Base-by-base conservation (phyloP, 2,888 invertebrate genomes). In the Cyclophora albipunctata region DNA sequence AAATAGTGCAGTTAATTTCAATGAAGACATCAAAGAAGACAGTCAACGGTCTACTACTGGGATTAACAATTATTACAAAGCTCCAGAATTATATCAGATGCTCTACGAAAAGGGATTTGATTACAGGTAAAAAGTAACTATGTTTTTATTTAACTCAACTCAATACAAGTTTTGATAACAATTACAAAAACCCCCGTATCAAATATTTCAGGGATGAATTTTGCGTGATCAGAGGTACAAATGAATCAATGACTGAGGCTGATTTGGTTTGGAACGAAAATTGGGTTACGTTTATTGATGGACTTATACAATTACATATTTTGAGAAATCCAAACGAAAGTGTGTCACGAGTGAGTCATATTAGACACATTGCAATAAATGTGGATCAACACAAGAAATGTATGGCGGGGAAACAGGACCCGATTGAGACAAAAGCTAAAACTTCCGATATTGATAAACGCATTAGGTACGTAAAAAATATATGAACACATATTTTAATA, bases 271-370 rank as follows among this genome's bases (percentile, higher is more conserved):
- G 95, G 95, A 82, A 87, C 7, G 90, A 91, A 51, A 93, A 94
- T 71, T 97, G 96, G 95, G 91, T 93, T 0, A 90, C 93, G 3
- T 93, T 95, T 65, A 84, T 96, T 64, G 96, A 96, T 74, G 92
- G 93, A 0, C 91, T 96, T 89, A 79, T 97, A 33, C 96, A 96
- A 81, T 91, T 94, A 52, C 88, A 91, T 46, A 89, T 93, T 6
- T 66, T 95, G 33, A 89, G 90, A 40, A 81, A 90, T 47, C 84
- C 91, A 33, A 84, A 90, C 3, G 85, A 92, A 44, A 86, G 90
- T 0, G 81, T 94, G 0, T 81, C 91, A 41, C 78, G 93, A 7
- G 94, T 94, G 2, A 92, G 91, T 0, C 54, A 52, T 34, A 64
- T 76, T 35, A 58, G 61, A 5, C 58, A 46, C 34, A 45, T 75